Evolutionary conservation across 2,888 invertebrate genomes (phyloP).

Genomic region (Vesta saturnalis): DNA sequence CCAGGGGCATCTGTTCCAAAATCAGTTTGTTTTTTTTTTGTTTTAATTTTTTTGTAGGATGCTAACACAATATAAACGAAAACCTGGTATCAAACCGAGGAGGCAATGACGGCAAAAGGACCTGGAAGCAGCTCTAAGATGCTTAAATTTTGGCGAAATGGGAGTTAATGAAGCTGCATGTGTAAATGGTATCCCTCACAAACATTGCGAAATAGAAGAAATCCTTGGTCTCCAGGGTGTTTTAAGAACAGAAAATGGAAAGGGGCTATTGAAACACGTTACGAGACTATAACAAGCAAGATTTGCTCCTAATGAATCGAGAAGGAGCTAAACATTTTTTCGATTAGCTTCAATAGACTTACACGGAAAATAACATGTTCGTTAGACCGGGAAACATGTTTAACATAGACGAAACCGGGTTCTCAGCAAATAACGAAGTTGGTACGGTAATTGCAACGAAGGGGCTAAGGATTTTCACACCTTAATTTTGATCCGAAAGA

Average conservation of each 20-base stretch:
- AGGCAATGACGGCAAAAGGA: neutral
- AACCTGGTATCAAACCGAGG: neutral
- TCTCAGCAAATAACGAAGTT: too few species aligned
- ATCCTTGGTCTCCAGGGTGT: neutral
- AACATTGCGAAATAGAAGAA: neutral
- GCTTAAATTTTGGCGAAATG: neutral
- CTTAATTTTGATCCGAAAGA: neutral
- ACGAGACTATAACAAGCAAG: neutral
- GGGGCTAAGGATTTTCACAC: neutral
- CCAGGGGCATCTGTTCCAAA: neutral
- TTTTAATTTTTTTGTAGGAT: neutral
- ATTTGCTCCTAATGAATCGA: neutral
- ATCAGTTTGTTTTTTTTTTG: neutral
- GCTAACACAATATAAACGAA: neutral
- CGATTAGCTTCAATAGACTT: neutral
- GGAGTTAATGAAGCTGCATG: neutral
- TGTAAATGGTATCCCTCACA: neutral
- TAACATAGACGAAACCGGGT: neutral
- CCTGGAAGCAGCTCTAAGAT: neutral
- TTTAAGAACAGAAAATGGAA: neutral
- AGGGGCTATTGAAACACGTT: neutral
- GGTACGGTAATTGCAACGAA: too few species aligned
- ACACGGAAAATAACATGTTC: neutral
- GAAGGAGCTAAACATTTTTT: neutral
- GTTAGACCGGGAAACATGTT: neutral